phyloP scores from a whole-genome alignment of 2,113 vertebrate genomes.

The Sciurus niger region DNA sequence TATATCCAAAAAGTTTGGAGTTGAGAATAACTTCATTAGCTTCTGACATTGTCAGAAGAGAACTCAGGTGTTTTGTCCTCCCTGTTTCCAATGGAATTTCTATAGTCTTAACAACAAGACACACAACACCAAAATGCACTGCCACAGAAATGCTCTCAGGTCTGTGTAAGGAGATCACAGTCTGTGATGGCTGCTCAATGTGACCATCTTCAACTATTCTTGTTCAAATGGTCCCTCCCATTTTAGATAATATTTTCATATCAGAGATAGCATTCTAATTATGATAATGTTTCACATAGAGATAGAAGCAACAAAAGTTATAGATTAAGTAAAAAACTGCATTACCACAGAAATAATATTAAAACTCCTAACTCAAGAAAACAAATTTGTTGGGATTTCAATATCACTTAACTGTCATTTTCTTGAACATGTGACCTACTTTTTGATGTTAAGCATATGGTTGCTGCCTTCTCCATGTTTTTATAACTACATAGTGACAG shows the following conservation, averaged over 20 bases:
- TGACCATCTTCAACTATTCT: too few relatives aligned
- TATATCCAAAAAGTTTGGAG: background rate
- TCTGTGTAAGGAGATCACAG: too few relatives aligned
- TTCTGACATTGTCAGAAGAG: background rate
- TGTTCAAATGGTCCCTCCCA: too few relatives aligned
- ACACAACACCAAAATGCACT: too few relatives aligned
- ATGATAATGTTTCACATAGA: too few relatives aligned
- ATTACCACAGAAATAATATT: background rate
- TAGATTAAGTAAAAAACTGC: background rate
- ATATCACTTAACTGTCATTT: background rate
- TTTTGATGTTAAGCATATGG: background rate
- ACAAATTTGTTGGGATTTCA: background rate
- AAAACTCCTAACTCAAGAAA: background rate
- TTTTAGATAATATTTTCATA: too few relatives aligned
- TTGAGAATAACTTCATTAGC: background rate
- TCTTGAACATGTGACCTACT: background rate
- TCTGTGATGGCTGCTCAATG: too few relatives aligned
- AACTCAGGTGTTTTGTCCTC: background rate
- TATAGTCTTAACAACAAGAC: background rate
- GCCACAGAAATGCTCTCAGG: too few relatives aligned
- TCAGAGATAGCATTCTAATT: too few relatives aligned
- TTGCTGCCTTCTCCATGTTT: accelerated
- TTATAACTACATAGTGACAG: background rate
- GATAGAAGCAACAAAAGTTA: background rate
- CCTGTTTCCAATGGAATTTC: background rate